Percentiles rank a stretch among this genome's conserved stretches.
phyloP scores from a whole-genome alignment of 2,113 vertebrate species.

The Cryptotis parvus region DNA sequence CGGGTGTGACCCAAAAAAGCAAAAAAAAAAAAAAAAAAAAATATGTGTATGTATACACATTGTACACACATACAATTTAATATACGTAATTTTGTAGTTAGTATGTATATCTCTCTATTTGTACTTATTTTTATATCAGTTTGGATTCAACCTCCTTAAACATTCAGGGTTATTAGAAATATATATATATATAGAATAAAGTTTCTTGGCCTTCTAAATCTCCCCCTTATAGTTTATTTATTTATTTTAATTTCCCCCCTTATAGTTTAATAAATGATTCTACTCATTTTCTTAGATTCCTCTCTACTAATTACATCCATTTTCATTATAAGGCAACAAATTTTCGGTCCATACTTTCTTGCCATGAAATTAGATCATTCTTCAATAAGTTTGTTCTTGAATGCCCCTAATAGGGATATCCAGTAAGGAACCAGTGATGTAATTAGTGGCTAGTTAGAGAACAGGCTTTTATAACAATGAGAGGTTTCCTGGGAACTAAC shows the following conservation, averaged over 20 bases:
- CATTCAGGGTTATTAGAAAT: not conserved
- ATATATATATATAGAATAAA: not conserved
- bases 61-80: no score
- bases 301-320: not conserved
- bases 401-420: not conserved
- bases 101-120: not conserved
- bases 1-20: no score
- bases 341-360: not conserved
- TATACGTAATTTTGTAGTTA: no score
- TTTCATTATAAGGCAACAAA: not conserved
- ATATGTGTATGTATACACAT: no score
- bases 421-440: not conserved
- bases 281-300: not conserved
- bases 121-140: not conserved
- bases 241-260: not conserved
- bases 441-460: no score
- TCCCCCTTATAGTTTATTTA: not conserved
- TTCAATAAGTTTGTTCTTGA: no score
- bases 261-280: not conserved
- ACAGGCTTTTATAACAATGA: no score
- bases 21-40: no score
- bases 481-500: no score
- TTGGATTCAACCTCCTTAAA: not conserved
- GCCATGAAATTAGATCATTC: not conserved
- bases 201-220: not conserved